Base-by-base conservation (phyloP, 2,797 vertebrate species). In the Austrolebias charrua region DNA sequence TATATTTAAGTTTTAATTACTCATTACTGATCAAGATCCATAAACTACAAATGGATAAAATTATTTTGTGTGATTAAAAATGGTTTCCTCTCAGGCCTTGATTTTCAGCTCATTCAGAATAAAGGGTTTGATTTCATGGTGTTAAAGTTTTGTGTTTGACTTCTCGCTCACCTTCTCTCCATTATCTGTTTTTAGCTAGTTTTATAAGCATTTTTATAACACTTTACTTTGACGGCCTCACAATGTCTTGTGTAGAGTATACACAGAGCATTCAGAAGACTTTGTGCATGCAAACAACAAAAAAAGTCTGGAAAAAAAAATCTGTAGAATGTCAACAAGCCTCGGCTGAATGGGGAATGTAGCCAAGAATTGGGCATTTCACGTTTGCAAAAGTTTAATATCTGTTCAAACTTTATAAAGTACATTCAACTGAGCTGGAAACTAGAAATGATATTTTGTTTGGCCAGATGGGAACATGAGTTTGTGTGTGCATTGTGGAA, bases 11-110 rank as follows among this genome's bases (percentile, higher is more conserved):
- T 7, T 28, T 54, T 16, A 9, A 68, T 31, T 31, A 15, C 15
- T 45, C n/a, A n/a, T n/a, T n/a, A n/a, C 10, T 24, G 18, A 69
- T 50, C n/a, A 29, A 42, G 57, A 50, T 42, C 33, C 48, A 44
- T 28, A n/a, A 48, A 60, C 24, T 24, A 60, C 4, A 6, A 4
- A 63, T 42, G 4, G 13, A 50, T 42, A 8, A 50, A 54, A 60
- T 63, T 1, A 54, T 29, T 44, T 5, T 28, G 3, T 66, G 15
- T 42, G 19, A 38, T 49, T 52, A 40, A 5, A 60, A 42, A 43
- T 5, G 6, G 40, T 13, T 42, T 52, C 11, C 5, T 53, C 19
- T 44, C 29, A n/a, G 18, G n/a, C 51, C 24, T 12, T 5, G 24
- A 28, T 16, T 31, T 29, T 56, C 47, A 15, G n/a, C 24, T 43